Conservation (phyloP, 2,888 invertebrate species). For the Meloe dianella region DNA sequence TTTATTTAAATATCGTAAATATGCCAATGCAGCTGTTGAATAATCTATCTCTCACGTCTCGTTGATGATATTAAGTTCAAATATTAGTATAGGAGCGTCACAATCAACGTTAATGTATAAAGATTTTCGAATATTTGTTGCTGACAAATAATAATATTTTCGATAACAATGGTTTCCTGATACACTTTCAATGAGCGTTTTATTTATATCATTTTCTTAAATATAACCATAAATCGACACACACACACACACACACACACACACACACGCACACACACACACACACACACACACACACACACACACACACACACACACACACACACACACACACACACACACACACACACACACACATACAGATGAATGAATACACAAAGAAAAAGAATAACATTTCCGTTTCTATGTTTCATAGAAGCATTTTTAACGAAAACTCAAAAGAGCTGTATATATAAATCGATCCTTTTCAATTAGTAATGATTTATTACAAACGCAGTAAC, state of each 20-base stretch:
- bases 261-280: too few species aligned
- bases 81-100: slow-evolving; percentile 49
- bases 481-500: slow-evolving; percentile 40
- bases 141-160: slow-evolving; percentile 43
- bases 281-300: neutral
- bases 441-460: slow-evolving; percentile 23
- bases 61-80: slow-evolving; percentile 46
- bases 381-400: slow-evolving; percentile 13
- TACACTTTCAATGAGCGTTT: slow-evolving; percentile 28
- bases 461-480: slow-evolving; percentile 28
- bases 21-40: slow-evolving; percentile 46
- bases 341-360: neutral
- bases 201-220: slow-evolving; percentile 22
- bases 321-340: neutral
- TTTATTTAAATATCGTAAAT: slow-evolving; percentile 47
- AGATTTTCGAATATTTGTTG: slow-evolving; percentile 46
- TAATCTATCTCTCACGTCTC: slow-evolving; percentile 41
- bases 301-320: neutral
- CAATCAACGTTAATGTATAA: slow-evolving; percentile 45
- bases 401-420: neutral
- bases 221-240: neutral
- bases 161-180: slow-evolving; percentile 42
- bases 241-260: neutral
- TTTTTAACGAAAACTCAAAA: slow-evolving; percentile 12
- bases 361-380: neutral